phyloP scores from a whole-genome alignment of 1,140 invertebrate species.

The Drosophila murphyi region DNA sequence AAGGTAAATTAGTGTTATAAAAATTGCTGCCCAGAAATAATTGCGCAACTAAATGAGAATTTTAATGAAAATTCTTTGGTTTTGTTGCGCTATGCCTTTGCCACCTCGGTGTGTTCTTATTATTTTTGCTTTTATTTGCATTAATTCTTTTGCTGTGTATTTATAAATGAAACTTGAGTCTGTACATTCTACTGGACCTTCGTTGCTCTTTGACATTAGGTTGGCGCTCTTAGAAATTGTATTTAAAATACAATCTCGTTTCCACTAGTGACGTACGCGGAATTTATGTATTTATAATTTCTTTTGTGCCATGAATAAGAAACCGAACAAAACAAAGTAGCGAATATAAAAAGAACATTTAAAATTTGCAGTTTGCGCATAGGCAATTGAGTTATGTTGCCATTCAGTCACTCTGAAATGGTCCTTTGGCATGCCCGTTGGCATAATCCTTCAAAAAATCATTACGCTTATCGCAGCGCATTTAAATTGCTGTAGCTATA shows the following conservation, averaged over 20 bases:
- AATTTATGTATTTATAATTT: background rate
- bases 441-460: conserved; percentile 62
- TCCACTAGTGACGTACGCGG: background rate
- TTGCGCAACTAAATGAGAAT: conserved; percentile 79
- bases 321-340: background rate
- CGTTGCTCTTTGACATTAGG: background rate
- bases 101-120: conserved; percentile 16
- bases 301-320: conserved; percentile 1
- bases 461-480: conserved; percentile 61
- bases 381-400: conserved; percentile 42
- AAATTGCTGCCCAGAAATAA: conserved; percentile 79
- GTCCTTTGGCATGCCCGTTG: conserved; percentile 39
- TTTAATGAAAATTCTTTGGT: conserved; percentile 80
- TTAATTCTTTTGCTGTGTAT: conserved; percentile 26
- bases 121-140: conserved; percentile 24
- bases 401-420: conserved; percentile 41
- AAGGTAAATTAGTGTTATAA: conserved; percentile 82
- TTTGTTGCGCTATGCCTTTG: conserved; percentile 36
- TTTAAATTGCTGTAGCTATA: conserved; percentile 61
- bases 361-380: conserved; percentile 23
- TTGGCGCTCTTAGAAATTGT: conserved; percentile 1
- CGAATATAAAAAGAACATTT: conserved; percentile 1
- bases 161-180: conserved; percentile 13
- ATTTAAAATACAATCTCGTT: conserved; percentile 1
- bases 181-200: conserved; percentile 8